Percentiles rank a stretch among this genome's conserved stretches.
These are phyloP conservation scores for Lithobates pipiens DNA, from an alignment of 2,797 vertebrate species.

Conservation along the genomic window DNA sequence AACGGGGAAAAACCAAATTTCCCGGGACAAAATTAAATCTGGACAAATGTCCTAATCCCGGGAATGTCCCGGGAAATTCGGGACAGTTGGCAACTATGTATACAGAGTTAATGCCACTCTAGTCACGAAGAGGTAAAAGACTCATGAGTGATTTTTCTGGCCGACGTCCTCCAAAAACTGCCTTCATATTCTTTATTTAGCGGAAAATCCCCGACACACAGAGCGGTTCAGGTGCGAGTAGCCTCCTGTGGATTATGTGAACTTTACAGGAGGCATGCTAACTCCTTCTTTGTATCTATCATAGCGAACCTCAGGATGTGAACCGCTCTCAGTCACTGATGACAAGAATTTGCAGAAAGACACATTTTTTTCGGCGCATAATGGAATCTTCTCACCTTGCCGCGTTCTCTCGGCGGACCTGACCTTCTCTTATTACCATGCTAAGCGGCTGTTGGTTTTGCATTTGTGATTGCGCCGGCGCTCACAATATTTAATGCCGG, in stretches of 20 bases:
- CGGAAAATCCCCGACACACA: neutral
- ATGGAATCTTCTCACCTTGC: constrained; percentile 29
- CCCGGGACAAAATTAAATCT: too few species aligned
- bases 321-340: constrained; percentile 18
- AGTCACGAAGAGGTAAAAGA: neutral
- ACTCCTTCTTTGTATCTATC: neutral
- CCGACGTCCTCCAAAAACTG: neutral
- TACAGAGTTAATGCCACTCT: too few species aligned
- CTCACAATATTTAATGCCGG: constrained; percentile 53
- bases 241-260: neutral
- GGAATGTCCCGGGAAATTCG: too few species aligned
- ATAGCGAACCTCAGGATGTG: neutral
- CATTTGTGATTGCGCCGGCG: constrained; percentile 46
- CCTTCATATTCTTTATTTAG: neutral
- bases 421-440: constrained; percentile 51
- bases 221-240: neutral
- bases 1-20: too few species aligned
- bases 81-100: too few species aligned
- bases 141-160: neutral
- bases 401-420: constrained; percentile 27
- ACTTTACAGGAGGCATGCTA: neutral
- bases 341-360: constrained; percentile 16
- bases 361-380: constrained; percentile 13
- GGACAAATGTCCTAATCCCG: too few species aligned
- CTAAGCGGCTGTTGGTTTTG: constrained; percentile 32